A percentile compares a stretch with the other conserved stretches of the same genome.
phyloP scores from a whole-genome alignment of 2,797 vertebrate species.

The Selene dorsalis region DNA sequence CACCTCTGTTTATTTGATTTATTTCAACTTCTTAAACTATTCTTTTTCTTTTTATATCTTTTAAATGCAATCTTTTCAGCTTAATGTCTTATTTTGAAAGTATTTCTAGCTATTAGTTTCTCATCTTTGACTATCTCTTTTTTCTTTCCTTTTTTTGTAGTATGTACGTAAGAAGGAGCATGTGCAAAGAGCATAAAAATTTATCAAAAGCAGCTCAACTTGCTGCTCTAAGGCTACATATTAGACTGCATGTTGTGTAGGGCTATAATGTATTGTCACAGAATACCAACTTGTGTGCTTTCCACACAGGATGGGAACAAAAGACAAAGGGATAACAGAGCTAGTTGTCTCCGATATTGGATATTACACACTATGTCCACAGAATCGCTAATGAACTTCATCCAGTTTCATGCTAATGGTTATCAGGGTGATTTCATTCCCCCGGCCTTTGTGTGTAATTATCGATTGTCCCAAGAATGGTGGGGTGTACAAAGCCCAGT shows the following conservation, averaged over 20 bases:
- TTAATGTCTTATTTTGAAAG: background rate
- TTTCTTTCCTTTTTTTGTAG: background rate
- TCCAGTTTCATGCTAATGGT: constrained; percentile 82
- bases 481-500: constrained; percentile 76
- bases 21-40: no score
- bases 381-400: constrained; percentile 84
- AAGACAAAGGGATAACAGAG: constrained; percentile 77
- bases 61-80: no score
- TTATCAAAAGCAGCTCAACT: constrained; percentile 56
- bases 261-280: constrained; percentile 80
- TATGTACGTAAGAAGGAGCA: constrained; percentile 21
- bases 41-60: no score
- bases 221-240: constrained; percentile 54
- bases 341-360: constrained; percentile 79
- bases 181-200: constrained; percentile 53
- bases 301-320: constrained; percentile 71
- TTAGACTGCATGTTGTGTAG: constrained; percentile 64
- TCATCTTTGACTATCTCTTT: background rate
- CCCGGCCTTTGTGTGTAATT: constrained; percentile 82
- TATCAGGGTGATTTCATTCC: constrained; percentile 83
- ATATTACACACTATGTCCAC: constrained; percentile 76
- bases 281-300: constrained; percentile 70
- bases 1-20: no score
- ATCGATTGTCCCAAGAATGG: constrained; percentile 86
- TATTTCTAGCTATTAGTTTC: background rate